These are phyloP conservation scores for Pelecanus crispus DNA, from an alignment of 2,113 vertebrate genomes.

Conservation along the genomic window DNA sequence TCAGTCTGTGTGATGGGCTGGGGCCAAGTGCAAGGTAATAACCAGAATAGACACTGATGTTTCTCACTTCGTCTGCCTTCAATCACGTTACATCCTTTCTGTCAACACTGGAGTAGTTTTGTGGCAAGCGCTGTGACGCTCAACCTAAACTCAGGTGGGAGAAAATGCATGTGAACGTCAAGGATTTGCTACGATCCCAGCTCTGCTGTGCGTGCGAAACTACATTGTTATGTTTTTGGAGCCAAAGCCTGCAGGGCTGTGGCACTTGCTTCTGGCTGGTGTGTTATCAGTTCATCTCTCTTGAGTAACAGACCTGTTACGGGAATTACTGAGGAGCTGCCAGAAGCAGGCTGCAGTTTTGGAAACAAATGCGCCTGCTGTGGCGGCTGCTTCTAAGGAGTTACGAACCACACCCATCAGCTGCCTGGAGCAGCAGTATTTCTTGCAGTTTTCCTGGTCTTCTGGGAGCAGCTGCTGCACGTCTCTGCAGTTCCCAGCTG, in stretches of 20 bases:
- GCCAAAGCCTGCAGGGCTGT: not conserved
- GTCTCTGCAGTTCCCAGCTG: not conserved
- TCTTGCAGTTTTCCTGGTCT: not conserved
- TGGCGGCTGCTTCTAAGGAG: not conserved
- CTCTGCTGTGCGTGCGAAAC: fast-evolving
- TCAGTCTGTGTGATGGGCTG: not conserved
- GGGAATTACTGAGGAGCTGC: not conserved
- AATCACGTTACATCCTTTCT: not conserved
- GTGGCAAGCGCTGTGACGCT: not conserved
- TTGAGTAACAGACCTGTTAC: not conserved
- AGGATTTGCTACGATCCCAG: not conserved
- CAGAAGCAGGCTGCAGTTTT: not conserved
- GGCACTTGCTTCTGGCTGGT: not conserved
- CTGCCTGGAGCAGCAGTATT: not conserved
- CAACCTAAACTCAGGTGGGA: not conserved
- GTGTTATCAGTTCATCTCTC: not conserved
- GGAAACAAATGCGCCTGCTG: not conserved
- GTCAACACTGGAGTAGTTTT: not conserved
- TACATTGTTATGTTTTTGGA: not conserved
- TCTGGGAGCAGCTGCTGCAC: not conserved
- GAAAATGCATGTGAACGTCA: fast-evolving
- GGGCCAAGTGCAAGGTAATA: too few relatives aligned
- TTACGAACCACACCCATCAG: not conserved
- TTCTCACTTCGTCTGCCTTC: not conserved
- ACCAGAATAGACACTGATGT: too few relatives aligned